Evolutionary conservation across 2,797 vertebrate genomes (phyloP).

Genomic region (Anguilla megastoma): DNA sequence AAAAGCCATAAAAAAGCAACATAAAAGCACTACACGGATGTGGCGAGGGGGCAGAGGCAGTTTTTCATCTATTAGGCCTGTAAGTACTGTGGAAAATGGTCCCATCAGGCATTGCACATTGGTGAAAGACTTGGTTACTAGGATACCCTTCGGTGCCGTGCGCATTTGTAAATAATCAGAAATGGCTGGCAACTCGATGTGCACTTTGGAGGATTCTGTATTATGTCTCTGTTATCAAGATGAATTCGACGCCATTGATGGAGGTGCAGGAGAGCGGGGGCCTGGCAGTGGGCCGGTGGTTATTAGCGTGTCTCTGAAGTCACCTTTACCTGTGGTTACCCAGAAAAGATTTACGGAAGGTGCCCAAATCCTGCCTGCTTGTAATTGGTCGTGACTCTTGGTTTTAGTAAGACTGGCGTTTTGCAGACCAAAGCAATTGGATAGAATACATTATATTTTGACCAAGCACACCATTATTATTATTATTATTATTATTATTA

Average conservation of each 20-base stretch:
- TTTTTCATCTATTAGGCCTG: not conserved
- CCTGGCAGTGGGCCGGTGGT: not conserved
- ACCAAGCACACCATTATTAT: no score
- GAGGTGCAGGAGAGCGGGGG: not conserved
- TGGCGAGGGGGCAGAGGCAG: not conserved
- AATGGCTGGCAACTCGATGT: not conserved
- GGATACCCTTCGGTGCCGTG: not conserved
- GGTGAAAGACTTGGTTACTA: not conserved
- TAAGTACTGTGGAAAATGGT: not conserved
- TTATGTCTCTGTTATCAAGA: not conserved
- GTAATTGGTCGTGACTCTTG: no score
- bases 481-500: not conserved
- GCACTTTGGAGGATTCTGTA: not conserved
- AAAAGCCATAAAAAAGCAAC: not conserved
- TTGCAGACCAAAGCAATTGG: no score
- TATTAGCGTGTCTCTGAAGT: not conserved
- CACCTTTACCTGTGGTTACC: not conserved
- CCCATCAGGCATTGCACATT: constrained; percentile 5
- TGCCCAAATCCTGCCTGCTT: not conserved
- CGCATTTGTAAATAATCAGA: constrained; percentile 1
- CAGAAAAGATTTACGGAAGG: not conserved
- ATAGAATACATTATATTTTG: no score
- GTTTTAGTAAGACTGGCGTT: no score
- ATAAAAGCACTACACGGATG: not conserved
- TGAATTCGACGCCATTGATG: not conserved